Conservation (phyloP, 1,140 invertebrate genomes). For the Telenomus remus region DNA sequence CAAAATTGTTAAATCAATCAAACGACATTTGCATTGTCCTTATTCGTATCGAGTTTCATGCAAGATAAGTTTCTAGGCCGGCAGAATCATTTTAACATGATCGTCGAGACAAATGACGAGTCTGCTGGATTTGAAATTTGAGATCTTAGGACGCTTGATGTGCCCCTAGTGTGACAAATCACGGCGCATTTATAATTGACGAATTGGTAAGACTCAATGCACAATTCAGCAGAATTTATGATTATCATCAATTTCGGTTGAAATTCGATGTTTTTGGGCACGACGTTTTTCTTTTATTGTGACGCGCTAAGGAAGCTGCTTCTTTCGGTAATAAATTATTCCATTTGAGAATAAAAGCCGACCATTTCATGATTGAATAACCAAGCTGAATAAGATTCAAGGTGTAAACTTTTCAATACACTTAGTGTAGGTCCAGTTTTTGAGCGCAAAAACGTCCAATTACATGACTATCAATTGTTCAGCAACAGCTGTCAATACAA, state of each 20-base stretch:
- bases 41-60: constrained; percentile 31
- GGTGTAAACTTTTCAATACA: constrained; percentile 34
- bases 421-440: constrained; percentile 24
- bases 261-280: constrained; percentile 12
- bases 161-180: constrained; percentile 40
- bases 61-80: constrained; percentile 22
- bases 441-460: constrained; percentile 11
- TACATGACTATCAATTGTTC: neutral
- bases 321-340: constrained; percentile 48
- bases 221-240: constrained; percentile 45
- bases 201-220: constrained; percentile 35
- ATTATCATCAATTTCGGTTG: constrained; percentile 34
- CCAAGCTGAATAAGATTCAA: constrained; percentile 19
- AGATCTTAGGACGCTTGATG: constrained; percentile 19
- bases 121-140: constrained; percentile 23
- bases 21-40: neutral
- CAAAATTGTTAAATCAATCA: neutral
- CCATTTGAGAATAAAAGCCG: constrained; percentile 38
- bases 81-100: constrained; percentile 2
- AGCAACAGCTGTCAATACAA: too few species aligned
- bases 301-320: constrained; percentile 14
- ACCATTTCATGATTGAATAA: constrained; percentile 31
- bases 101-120: constrained; percentile 28
- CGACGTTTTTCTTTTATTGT: constrained; percentile 18
- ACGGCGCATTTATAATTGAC: constrained; percentile 47